Percentiles rank a stretch among this genome's conserved stretches.
Evolutionary conservation across 1,140 invertebrate genomes (phyloP).

Genomic region (Lanistes nyassanus): DNA sequence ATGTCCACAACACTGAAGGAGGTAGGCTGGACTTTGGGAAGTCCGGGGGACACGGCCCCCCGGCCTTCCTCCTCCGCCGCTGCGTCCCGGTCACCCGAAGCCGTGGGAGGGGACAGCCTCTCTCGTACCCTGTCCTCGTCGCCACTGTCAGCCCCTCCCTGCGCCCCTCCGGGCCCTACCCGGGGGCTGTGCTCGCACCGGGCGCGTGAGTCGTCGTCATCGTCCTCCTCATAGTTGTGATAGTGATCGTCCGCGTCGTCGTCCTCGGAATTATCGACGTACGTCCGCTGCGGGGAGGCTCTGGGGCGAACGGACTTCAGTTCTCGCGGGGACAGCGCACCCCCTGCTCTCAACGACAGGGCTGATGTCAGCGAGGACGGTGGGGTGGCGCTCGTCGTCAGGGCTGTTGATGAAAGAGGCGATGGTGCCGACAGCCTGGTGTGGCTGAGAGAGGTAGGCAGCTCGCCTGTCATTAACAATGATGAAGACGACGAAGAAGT

Average conservation of each 20-base stretch:
- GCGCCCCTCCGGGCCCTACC: background rate
- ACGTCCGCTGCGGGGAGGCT: constrained; percentile 6
- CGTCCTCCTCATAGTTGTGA: constrained; percentile 14
- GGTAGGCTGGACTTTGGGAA: constrained; percentile 22
- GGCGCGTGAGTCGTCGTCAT: constrained; percentile 23
- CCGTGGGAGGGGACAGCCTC: background rate
- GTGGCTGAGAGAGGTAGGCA: background rate
- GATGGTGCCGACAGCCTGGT: background rate
- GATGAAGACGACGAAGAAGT: background rate
- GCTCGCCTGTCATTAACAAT: background rate
- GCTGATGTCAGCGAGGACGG: background rate
- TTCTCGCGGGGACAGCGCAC: background rate
- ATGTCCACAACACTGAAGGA: constrained; percentile 51
- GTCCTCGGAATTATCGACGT: background rate
- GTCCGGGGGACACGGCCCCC: constrained; percentile 10
- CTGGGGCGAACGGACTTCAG: background rate
- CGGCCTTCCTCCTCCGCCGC: background rate
- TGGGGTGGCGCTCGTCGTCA: background rate
- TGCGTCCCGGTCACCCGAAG: background rate
- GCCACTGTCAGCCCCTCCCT: constrained; percentile 7
- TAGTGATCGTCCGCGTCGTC: constrained; percentile 19
- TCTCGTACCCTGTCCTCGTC: background rate
- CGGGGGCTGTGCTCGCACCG: constrained; percentile 23
- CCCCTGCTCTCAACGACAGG: background rate
- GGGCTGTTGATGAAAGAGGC: background rate